Conservation (phyloP, 2,888 invertebrate genomes). For the Papilio elwesi region DNA sequence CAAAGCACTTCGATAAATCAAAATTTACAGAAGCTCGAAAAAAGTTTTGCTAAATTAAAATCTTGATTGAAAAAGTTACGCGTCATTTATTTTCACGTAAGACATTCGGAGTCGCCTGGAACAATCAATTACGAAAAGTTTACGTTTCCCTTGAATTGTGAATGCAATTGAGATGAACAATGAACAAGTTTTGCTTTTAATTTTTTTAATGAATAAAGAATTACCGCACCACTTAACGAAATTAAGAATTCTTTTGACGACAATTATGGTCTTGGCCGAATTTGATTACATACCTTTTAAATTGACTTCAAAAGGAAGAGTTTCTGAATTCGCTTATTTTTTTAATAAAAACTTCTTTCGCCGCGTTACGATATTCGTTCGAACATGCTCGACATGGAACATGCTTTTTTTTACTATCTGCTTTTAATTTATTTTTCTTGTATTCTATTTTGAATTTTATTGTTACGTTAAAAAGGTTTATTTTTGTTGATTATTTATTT, state of each 20-base stretch:
- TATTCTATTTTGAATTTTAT: too few species aligned
- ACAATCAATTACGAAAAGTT: conserved; percentile 33
- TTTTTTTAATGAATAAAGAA: conserved; percentile 7
- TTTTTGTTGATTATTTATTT: too few species aligned
- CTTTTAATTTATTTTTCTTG: too few species aligned
- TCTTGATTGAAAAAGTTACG: conserved; percentile 34
- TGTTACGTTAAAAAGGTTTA: too few species aligned
- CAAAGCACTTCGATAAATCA: conserved; percentile 15
- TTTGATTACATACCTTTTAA: too few species aligned
- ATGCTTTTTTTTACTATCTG: too few species aligned
- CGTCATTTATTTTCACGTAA: conserved; percentile 1
- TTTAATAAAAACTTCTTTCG: too few species aligned
- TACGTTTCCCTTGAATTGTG: not conserved
- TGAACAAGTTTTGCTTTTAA: conserved; percentile 16
- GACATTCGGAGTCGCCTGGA: not conserved
- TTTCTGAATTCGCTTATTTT: too few species aligned
- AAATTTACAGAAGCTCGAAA: conserved; percentile 12
- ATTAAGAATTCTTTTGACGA: not conserved
- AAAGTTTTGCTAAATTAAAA: conserved; percentile 7
- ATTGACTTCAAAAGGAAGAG: too few species aligned
- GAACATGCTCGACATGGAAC: too few species aligned
- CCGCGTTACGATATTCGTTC: too few species aligned
- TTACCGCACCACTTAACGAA: not conserved
- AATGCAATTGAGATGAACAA: conserved; percentile 11
- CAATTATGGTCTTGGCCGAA: too few species aligned